A percentile compares a stretch with the other conserved stretches of the same genome.
Conservation (phyloP, 2,113 vertebrate species). For the Gasterosteus aculeatus region DNA sequence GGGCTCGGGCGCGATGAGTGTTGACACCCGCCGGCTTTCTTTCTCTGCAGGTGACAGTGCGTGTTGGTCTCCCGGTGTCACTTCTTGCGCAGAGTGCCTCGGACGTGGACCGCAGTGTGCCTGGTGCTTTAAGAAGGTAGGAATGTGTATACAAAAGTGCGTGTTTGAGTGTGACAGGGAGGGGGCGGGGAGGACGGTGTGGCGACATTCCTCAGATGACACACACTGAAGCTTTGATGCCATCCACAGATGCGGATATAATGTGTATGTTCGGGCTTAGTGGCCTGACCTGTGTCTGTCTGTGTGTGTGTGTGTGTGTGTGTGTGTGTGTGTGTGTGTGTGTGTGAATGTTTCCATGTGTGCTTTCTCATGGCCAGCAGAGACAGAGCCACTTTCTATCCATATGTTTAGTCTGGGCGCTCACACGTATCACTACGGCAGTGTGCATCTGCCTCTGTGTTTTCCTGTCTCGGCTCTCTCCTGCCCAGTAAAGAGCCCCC, state of each 20-base stretch:
- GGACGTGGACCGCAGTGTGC: constrained; percentile 90
- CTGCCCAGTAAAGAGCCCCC: constrained; percentile 50
- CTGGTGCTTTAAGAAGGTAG: constrained; percentile 97
- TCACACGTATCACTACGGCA: constrained; percentile 29
- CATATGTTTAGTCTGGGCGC: constrained; percentile 61
- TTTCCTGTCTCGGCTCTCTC: constrained; percentile 29
- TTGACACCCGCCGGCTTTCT: constrained; percentile 31
- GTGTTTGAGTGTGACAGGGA: constrained; percentile 4
- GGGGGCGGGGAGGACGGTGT: constrained; percentile 7
- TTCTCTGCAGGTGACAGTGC: constrained; percentile 82
- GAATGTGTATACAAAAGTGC: constrained; percentile 26
- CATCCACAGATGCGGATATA: constrained; percentile 62
- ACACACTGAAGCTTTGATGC: constrained; percentile 59
- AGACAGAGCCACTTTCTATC: constrained; percentile 38
- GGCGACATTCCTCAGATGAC: constrained; percentile 62
- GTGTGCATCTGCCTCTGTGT: constrained; percentile 26
- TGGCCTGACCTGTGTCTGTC: constrained; percentile 33
- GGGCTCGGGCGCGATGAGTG: constrained; percentile 45
- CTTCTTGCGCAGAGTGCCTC: constrained; percentile 89
- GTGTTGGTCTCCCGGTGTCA: constrained; percentile 84
- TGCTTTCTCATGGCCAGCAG: constrained; percentile 45
- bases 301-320: not conserved
- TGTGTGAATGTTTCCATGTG: constrained; percentile 45
- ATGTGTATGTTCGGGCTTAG: constrained; percentile 54
- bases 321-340: constrained; percentile 8